A percentile compares a stretch with the other conserved stretches of the same genome.
Conservation (phyloP, 64 coral and sea anemone species). For the Stichodactyla mertensii region DNA sequence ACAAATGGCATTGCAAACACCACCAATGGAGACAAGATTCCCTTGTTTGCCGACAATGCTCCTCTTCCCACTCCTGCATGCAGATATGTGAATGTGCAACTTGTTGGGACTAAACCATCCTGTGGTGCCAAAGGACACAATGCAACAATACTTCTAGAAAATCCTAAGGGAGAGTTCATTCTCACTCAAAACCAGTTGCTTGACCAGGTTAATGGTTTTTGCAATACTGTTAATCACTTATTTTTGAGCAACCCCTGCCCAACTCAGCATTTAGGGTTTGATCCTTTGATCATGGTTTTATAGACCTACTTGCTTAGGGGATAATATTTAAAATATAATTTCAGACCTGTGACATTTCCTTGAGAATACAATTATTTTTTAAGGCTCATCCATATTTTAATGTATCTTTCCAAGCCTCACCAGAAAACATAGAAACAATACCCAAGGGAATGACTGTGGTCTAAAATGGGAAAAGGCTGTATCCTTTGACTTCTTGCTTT, state of each 20-base stretch:
- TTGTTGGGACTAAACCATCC: slow-evolving; percentile 56
- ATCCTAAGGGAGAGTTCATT: slow-evolving; percentile 69
- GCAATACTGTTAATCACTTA: neutral
- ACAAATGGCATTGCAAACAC: neutral
- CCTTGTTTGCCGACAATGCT: slow-evolving; percentile 24
- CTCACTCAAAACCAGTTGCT: slow-evolving; percentile 44
- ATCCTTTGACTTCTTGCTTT: neutral
- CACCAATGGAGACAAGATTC: slow-evolving; percentile 5
- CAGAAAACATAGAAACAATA: too few species aligned
- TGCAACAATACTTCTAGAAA: slow-evolving; percentile 79
- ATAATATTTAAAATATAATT: too few species aligned
- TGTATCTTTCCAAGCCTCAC: too few species aligned
- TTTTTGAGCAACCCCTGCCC: neutral
- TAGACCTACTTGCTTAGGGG: too few species aligned
- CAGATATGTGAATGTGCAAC: slow-evolving; percentile 80
- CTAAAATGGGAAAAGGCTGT: too few species aligned
- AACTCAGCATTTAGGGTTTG: too few species aligned
- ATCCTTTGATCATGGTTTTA: too few species aligned
- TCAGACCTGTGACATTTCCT: too few species aligned
- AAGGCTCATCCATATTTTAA: too few species aligned
- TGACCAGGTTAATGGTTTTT: slow-evolving; percentile 38
- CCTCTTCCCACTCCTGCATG: slow-evolving; percentile 59
- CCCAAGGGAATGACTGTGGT: too few species aligned
- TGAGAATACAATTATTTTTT: too few species aligned
- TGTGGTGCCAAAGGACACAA: slow-evolving; percentile 56